phyloP scores from a whole-genome alignment of 2,888 invertebrate genomes.

The Bhutanitis thaidina region DNA sequence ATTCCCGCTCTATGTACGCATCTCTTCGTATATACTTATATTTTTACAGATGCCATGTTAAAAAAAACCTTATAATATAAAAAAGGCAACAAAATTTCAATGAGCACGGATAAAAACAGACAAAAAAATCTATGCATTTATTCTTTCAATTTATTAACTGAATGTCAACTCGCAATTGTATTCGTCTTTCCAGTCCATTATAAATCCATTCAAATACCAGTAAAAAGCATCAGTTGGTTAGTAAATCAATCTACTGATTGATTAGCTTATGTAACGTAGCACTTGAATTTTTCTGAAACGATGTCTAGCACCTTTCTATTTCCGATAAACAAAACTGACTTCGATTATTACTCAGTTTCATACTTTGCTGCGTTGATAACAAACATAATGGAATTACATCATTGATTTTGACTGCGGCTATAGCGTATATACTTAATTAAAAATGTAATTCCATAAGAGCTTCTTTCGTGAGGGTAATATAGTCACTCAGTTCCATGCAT shows the following conservation, averaged over 20 bases:
- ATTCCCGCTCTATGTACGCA: too few relatives aligned
- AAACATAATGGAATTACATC: too few relatives aligned
- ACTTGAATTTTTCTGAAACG: background rate
- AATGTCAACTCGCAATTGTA: constrained; percentile 4
- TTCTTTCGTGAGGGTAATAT: too few relatives aligned
- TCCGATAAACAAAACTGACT: background rate
- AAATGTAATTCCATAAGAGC: too few relatives aligned
- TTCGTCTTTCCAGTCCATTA: constrained; percentile 8
- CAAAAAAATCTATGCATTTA: background rate
- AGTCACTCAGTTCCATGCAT: too few relatives aligned
- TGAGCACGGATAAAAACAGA: constrained; percentile 1
- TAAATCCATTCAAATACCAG: background rate
- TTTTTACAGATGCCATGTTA: too few relatives aligned
- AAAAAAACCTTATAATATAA: too few relatives aligned
- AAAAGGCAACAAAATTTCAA: background rate
- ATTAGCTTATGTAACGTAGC: constrained; percentile 1
- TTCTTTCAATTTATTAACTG: constrained; percentile 5
- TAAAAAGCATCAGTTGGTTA: background rate
- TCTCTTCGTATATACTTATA: too few relatives aligned
- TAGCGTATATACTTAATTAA: too few relatives aligned
- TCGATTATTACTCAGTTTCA: background rate
- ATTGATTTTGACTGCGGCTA: too few relatives aligned
- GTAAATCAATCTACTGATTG: constrained; percentile 3
- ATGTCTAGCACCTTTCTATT: constrained; percentile 5
- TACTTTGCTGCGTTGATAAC: background rate